Percentiles rank a stretch among this genome's conserved stretches.
Evolutionary conservation across 2,888 invertebrate species (phyloP).

Genomic region (Hyles lineata): DNA sequence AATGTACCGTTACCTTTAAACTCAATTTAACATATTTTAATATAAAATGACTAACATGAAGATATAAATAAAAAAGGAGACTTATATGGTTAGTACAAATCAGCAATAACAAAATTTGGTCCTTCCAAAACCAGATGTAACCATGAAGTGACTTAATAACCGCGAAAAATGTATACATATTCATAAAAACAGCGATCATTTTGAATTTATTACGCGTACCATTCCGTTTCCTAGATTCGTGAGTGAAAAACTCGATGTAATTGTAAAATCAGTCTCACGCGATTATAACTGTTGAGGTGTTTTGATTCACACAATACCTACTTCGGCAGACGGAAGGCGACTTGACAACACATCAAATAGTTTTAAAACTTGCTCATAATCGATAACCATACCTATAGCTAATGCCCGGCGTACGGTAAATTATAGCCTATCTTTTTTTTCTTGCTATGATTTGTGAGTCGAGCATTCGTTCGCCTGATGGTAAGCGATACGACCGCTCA

Average conservation of each 20-base stretch:
- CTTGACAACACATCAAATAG: not conserved
- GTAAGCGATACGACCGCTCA: too few relatives aligned
- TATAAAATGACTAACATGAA: not conserved
- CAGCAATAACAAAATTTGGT: not conserved
- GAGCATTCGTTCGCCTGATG: too few relatives aligned
- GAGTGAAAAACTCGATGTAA: conserved; percentile 15
- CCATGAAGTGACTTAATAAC: not conserved
- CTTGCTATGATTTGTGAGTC: too few relatives aligned
- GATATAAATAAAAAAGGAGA: not conserved
- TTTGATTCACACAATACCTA: not conserved
- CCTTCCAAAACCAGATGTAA: not conserved
- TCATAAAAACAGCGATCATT: conserved; percentile 4
- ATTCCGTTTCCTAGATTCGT: conserved; percentile 22
- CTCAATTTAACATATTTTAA: not conserved
- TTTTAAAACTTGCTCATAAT: not conserved
- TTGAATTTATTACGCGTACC: conserved; percentile 3
- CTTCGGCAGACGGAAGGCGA: not conserved
- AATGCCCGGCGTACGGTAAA: too few relatives aligned
- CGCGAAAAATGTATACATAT: conserved; percentile 6
- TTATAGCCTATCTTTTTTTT: too few relatives aligned
- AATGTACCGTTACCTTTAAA: not conserved
- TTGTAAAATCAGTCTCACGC: conserved; percentile 19
- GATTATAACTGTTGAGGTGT: conserved; percentile 18
- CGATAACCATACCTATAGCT: too few relatives aligned
- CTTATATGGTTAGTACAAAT: not conserved